Conservation (phyloP, 2,888 invertebrate species). For the Cancer borealis region DNA sequence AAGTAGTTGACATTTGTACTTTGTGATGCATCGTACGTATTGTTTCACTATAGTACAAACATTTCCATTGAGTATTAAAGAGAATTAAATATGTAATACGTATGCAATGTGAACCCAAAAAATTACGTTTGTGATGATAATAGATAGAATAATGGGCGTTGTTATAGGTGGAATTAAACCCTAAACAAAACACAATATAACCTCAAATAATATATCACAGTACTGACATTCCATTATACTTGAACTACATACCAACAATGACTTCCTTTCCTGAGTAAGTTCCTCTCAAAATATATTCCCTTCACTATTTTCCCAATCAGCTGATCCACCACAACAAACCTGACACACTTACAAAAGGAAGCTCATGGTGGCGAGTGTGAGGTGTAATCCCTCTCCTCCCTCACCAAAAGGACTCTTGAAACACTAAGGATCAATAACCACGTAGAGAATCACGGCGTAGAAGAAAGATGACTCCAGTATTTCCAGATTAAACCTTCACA, state of each 20-base stretch:
- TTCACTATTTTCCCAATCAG: slow-evolving; percentile 35
- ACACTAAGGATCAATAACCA: neutral
- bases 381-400: neutral
- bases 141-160: too few species aligned
- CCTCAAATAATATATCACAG: too few species aligned
- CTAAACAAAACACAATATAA: too few species aligned
- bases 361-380: slow-evolving; percentile 55
- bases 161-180: too few species aligned
- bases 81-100: too few species aligned
- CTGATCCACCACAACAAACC: slow-evolving; percentile 69
- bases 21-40: too few species aligned
- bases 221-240: neutral
- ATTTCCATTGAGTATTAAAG: too few species aligned
- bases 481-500: neutral
- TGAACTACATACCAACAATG: neutral
- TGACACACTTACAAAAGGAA: slow-evolving; percentile 63
- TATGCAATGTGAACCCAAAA: too few species aligned
- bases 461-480: neutral
- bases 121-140: too few species aligned
- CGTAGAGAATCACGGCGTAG: neutral
- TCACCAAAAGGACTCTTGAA: neutral
- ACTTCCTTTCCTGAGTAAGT: neutral
- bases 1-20: too few species aligned
- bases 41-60: too few species aligned
- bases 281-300: neutral